Conservation (phyloP, 2,113 vertebrate genomes). For the Prinia subflava region DNA sequence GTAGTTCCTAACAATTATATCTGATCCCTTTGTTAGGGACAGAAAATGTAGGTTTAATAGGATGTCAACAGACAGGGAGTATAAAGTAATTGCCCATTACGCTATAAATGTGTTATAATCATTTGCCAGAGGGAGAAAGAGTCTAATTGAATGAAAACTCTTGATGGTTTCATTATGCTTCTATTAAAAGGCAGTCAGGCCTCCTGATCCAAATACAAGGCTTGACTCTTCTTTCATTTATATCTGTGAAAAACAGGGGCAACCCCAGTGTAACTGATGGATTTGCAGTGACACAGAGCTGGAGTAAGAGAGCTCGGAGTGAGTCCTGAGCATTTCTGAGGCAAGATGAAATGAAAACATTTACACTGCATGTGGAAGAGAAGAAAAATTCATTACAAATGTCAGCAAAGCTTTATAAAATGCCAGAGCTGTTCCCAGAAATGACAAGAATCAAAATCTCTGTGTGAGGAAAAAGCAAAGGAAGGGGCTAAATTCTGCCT, state of each 20-base stretch:
- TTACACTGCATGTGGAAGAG: neutral
- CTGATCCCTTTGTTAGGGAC: slow-evolving; percentile 55
- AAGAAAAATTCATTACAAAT: neutral
- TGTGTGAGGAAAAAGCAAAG: neutral
- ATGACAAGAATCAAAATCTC: neutral
- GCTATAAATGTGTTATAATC: slow-evolving; percentile 45
- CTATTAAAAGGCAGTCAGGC: slow-evolving; percentile 30
- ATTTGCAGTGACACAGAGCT: neutral
- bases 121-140: slow-evolving; percentile 48
- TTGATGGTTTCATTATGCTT: slow-evolving; percentile 71
- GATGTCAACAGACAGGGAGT: slow-evolving; percentile 60
- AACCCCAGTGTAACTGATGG: neutral
- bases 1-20: slow-evolving; percentile 28
- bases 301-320: neutral
- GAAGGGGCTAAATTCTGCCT: neutral
- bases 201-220: neutral
- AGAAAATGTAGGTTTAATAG: slow-evolving; percentile 56
- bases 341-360: neutral
- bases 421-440: neutral
- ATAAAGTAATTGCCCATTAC: slow-evolving; percentile 64
- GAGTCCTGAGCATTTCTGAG: neutral
- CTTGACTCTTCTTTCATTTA: neutral
- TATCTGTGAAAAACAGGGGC: neutral
- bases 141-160: slow-evolving; percentile 68
- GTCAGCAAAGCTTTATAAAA: neutral